Evolutionary conservation across 2,888 invertebrate genomes (phyloP).

Genomic region (Cephus pulcher): DNA sequence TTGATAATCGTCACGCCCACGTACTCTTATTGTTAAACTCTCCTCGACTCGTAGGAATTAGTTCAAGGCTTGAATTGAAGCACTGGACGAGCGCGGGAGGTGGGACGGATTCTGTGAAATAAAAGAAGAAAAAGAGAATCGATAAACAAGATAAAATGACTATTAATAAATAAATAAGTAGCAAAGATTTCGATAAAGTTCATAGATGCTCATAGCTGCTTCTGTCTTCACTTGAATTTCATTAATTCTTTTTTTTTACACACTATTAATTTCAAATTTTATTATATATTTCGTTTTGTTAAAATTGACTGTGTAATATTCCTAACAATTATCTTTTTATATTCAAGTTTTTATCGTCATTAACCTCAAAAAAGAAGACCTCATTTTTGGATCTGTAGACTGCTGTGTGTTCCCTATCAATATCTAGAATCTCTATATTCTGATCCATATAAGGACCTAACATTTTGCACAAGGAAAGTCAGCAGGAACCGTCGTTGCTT

Average conservation of each 20-base stretch:
- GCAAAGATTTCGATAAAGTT: neutral
- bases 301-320: too few relatives aligned
- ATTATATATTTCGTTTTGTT: neutral
- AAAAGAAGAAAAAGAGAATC: neutral
- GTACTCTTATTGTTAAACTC: neutral
- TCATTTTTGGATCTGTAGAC: neutral
- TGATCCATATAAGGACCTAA: neutral
- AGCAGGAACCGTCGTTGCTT: neutral
- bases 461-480: neutral
- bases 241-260: neutral
- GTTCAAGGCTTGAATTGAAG: neutral
- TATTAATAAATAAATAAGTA: neutral
- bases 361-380: neutral
- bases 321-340: too few relatives aligned
- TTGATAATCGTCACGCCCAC: neutral
- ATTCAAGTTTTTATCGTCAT: neutral
- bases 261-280: neutral
- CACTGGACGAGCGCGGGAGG: neutral
- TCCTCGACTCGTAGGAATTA: neutral
- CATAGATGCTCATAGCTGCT: neutral
- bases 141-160: too few relatives aligned
- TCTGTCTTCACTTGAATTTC: neutral
- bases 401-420: neutral
- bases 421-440: neutral
- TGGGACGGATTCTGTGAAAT: neutral